Percentiles rank a stretch among this genome's conserved stretches.
Evolutionary conservation across 2,113 vertebrate genomes (phyloP).

Genomic region (Pipra filicauda): DNA sequence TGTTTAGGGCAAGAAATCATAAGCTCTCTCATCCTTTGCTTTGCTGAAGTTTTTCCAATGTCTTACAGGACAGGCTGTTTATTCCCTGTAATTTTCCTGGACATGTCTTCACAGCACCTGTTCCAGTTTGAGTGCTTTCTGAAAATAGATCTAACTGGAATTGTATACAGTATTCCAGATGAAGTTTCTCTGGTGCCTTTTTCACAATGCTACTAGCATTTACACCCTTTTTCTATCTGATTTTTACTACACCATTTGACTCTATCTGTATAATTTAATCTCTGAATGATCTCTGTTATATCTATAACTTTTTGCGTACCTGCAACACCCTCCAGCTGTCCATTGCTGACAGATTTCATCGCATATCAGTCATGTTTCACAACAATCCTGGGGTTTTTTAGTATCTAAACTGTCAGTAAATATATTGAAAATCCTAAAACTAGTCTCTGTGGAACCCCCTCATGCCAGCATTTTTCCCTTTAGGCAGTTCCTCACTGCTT

Average conservation of each 20-base stretch:
- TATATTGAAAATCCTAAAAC: background rate
- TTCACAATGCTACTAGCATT: background rate
- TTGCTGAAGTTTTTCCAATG: background rate
- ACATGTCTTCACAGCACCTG: background rate
- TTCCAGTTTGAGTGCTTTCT: background rate
- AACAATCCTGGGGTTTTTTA: background rate
- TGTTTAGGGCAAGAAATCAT: background rate
- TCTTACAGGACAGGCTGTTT: background rate
- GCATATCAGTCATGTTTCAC: constrained; percentile 21
- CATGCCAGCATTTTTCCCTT: background rate
- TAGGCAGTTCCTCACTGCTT: background rate
- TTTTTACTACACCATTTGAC: background rate
- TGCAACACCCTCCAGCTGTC: background rate
- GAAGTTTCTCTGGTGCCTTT: background rate
- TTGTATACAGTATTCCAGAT: background rate
- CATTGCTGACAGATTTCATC: constrained; percentile 33
- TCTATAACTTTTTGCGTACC: background rate
- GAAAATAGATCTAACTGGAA: background rate
- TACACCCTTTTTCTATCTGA: background rate
- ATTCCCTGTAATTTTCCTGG: background rate
- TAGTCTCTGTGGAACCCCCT: background rate
- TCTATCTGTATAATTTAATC: background rate
- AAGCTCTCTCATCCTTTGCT: background rate
- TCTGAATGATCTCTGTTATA: background rate
- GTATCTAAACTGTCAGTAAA: background rate